Base-by-base conservation (phyloP, 1,140 invertebrate genomes). In the Aphaenogaster floridana region DNA sequence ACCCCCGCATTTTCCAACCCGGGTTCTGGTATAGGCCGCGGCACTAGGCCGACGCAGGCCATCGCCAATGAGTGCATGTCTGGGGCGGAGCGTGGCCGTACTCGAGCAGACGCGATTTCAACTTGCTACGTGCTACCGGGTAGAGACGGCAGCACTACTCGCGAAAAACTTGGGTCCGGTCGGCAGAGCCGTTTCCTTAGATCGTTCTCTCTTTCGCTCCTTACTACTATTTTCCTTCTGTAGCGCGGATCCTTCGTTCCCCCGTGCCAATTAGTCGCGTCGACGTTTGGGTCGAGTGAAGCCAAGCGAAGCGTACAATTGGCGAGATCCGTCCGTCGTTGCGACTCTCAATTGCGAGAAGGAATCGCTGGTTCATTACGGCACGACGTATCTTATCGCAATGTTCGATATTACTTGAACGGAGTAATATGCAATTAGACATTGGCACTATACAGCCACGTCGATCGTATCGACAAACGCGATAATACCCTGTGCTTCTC, bases 31-130 rank as follows among this genome's bases (percentile, higher is more conserved):
- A 95, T 95, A 95, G 94, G 94, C 94, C 94, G 92, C 92, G 89
- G 93, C 88, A 93, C 91, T 94, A 95, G 94, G 94, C 94, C 94
- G 94, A 95, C 93, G 94, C 93, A 90, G 91, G 91, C 92, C 93
- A 94, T 94, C 94, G 92, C 94, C 94, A 94, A 95, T 95, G 94
- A 94, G 92, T 94, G 94, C 92, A 94, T 93, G 91, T 93, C 91
- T 93, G 93, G 93, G 94, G 94, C 93, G 94, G 94, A 93, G 94
- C 94, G 87, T 94, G 90, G 91, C 91, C 87, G 89, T 89, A 88
- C 87, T 77, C 84, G 85, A 89, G 91, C 91, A 90, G 88, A 86
- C 92, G 92, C 91, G 92, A 93, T 94, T 93, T 92, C 92, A 88
- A 92, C 91, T 90, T 91, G 85, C 80, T 87, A 89, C 74, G 50